phyloP scores from a whole-genome alignment of 2,113 vertebrate genomes.

The Platycercus adscitus region DNA sequence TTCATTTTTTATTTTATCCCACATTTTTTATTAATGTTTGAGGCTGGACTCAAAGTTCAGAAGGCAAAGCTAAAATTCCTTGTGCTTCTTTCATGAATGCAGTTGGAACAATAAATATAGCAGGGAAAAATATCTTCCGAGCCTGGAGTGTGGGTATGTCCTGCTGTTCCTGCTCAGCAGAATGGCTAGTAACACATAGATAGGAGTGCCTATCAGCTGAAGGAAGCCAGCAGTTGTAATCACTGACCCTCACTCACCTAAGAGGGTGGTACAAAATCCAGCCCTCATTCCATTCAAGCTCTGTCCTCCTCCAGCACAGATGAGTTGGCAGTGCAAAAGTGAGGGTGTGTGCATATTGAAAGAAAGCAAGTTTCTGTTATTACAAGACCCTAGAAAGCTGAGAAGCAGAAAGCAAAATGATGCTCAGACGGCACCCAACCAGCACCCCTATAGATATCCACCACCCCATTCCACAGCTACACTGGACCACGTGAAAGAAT shows the following conservation, averaged over 20 bases:
- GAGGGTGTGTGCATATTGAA: neutral
- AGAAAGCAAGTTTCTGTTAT: neutral
- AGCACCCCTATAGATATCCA: too few species aligned
- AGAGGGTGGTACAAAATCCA: neutral
- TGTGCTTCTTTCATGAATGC: neutral
- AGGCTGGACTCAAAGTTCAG: neutral
- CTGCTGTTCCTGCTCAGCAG: neutral
- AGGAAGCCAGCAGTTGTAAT: neutral
- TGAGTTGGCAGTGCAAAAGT: neutral
- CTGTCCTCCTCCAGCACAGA: neutral
- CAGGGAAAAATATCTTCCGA: neutral
- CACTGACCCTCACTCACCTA: neutral
- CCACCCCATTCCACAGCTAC: neutral
- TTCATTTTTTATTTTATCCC: neutral
- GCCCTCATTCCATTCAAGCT: accelerated
- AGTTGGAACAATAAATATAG: neutral
- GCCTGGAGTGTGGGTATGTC: neutral
- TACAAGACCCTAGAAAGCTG: neutral
- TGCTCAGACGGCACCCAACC: neutral
- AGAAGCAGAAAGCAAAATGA: neutral
- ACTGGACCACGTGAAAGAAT: accelerated
- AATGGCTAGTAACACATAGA: neutral
- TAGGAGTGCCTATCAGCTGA: neutral
- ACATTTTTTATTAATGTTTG: neutral
- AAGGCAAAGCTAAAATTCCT: neutral